Conservation (phyloP, 2,797 vertebrate genomes). For the Tympanoctomys barrerae region DNA sequence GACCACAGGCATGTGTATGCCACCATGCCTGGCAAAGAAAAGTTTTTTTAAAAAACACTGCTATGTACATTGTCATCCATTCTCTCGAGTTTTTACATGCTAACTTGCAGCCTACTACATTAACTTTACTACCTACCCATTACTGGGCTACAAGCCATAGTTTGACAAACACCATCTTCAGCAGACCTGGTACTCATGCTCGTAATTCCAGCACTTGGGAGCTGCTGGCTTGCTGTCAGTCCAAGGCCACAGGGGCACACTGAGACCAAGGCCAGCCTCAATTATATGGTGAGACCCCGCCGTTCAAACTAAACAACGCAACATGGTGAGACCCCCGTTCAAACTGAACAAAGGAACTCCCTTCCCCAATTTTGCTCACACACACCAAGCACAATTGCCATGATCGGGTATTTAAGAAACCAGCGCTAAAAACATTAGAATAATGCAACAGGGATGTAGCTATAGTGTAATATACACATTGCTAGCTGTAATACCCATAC, state of each 20-base stretch:
- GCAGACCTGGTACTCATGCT: neutral
- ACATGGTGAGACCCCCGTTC: neutral
- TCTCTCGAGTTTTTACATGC: neutral
- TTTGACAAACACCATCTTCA: neutral
- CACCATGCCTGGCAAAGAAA: neutral
- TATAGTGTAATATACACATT: neutral
- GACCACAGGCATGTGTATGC: neutral
- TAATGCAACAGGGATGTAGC: constrained; percentile 8
- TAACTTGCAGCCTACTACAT: constrained; percentile 12
- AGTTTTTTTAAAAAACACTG: neutral
- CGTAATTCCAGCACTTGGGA: neutral
- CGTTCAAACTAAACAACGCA: neutral
- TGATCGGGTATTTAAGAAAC: neutral
- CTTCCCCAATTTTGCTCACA: neutral
- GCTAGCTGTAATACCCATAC: neutral
- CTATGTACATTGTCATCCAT: neutral
- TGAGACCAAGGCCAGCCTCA: neutral
- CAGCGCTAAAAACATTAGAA: neutral
- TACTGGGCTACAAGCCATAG: neutral
- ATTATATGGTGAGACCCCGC: neutral
- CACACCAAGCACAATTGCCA: neutral
- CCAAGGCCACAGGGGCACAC: neutral
- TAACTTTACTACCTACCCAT: constrained; percentile 44
- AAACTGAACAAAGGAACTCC: neutral
- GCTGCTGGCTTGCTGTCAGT: neutral